Conservation (phyloP, 1,140 invertebrate genomes). For the Grapholita molesta region DNA sequence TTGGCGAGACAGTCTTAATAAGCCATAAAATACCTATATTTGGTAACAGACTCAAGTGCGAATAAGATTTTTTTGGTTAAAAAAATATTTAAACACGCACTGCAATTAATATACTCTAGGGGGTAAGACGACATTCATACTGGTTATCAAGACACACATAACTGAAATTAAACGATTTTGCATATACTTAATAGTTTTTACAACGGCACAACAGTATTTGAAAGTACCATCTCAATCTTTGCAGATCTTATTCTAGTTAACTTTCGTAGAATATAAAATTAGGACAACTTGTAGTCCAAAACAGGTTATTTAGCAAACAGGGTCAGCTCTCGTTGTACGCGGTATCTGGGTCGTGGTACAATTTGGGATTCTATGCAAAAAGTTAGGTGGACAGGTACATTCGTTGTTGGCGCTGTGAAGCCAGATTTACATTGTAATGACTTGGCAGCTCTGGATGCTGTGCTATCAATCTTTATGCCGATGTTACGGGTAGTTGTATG, state of each 20-base stretch:
- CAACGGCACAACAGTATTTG: no score
- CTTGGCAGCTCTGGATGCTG: constrained; percentile 24
- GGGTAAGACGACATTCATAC: no score
- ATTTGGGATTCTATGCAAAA: constrained; percentile 49
- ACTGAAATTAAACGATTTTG: no score
- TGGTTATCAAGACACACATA: no score
- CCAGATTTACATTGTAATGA: constrained; percentile 70
- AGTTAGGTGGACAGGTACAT: constrained; percentile 52
- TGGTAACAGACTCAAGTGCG: no score
- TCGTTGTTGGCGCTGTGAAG: constrained; percentile 39
- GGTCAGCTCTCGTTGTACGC: constrained; percentile 37
- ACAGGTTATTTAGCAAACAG: constrained; percentile 30
- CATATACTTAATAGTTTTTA: no score
- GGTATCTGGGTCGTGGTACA: constrained; percentile 32
- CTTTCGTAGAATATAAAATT: not conserved
- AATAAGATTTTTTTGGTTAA: no score
- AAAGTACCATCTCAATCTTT: no score
- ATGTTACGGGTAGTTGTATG: not conserved
- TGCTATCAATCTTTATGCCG: not conserved
- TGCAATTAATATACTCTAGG: no score
- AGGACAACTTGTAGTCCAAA: not conserved
- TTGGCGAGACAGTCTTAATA: not conserved
- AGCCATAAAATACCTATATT: not conserved
- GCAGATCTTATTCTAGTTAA: not conserved
- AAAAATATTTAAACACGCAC: no score